Conservation (phyloP, 23 tunicate species). For the Corella eumyota region DNA sequence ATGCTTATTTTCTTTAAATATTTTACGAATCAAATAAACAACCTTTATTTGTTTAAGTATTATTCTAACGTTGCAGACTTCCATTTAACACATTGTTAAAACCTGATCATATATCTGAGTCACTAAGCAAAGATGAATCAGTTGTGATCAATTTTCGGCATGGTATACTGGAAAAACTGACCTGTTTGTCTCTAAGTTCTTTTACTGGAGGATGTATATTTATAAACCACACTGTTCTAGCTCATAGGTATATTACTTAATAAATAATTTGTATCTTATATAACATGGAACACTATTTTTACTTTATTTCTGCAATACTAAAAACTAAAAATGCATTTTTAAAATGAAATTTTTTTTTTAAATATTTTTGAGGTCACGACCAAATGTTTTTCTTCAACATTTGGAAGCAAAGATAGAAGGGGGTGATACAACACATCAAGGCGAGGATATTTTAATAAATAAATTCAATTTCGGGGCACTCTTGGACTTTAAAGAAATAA, state of each 20-base stretch:
- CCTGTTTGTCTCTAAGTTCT: constrained; percentile 29
- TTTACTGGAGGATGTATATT: constrained; percentile 13
- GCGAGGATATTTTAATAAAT: constrained; percentile 1
- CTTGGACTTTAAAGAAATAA: too few relatives aligned
- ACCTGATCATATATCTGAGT: constrained; percentile 24
- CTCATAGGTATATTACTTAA: constrained; percentile 50
- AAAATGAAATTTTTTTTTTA: neutral
- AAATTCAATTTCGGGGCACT: too few relatives aligned
- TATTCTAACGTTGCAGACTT: constrained; percentile 21
- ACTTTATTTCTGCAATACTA: too few relatives aligned
- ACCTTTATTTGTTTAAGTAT: neutral
- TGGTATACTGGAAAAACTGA: constrained; percentile 63
- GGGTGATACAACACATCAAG: neutral
- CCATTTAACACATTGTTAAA: constrained; percentile 29
- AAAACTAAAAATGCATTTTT: neutral
- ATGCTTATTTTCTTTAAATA: neutral
- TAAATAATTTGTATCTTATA: too few relatives aligned
- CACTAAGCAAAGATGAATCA: constrained; percentile 11
- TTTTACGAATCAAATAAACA: too few relatives aligned
- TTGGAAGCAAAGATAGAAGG: constrained; percentile 29
- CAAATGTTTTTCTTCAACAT: constrained; percentile 66
- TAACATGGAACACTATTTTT: too few relatives aligned
- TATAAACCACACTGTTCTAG: constrained; percentile 65
- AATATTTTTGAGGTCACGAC: constrained; percentile 47
- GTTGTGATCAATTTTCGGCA: constrained; percentile 61